Percentiles rank a stretch among this genome's conserved stretches.
Conservation (phyloP, 1,140 invertebrate species). For the Drosophila simulans region DNA sequence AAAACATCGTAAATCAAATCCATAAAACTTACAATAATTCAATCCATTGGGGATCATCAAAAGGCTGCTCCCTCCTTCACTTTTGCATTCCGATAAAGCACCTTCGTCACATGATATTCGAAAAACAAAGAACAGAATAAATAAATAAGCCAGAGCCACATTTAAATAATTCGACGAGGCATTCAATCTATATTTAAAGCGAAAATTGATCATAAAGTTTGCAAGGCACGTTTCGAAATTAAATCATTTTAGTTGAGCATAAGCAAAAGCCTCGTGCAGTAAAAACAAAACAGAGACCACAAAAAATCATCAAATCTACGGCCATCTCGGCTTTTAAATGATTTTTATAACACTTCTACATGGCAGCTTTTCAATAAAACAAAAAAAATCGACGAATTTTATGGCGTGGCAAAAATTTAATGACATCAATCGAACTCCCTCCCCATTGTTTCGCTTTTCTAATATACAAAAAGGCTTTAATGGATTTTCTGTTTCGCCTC, state of each 20-base stretch:
- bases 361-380: constrained; percentile 41
- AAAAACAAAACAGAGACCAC: constrained; percentile 18
- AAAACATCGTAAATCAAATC: constrained; percentile 42
- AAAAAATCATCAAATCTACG: constrained; percentile 46
- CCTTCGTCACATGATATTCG: constrained; percentile 49
- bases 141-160: constrained; percentile 32
- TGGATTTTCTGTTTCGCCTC: constrained; percentile 52
- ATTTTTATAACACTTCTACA: constrained; percentile 77
- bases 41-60: constrained; percentile 23
- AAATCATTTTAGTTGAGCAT: constrained; percentile 80
- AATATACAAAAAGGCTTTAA: constrained; percentile 73
- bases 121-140: constrained; percentile 37
- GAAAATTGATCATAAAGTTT: constrained; percentile 74
- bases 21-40: constrained; percentile 31
- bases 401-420: constrained; percentile 80
- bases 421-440: constrained; percentile 50
- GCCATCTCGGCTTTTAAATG: constrained; percentile 72
- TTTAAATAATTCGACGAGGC: constrained; percentile 42
- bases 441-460: constrained; percentile 61
- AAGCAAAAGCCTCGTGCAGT: constrained; percentile 30
- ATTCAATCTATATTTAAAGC: constrained; percentile 64
- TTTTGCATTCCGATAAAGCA: constrained; percentile 30
- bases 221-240: constrained; percentile 82
- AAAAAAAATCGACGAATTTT: constrained; percentile 50
- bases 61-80: constrained; percentile 10